Conservation (phyloP, 2,797 vertebrate genomes). For the Pogoniulus pusillus region DNA sequence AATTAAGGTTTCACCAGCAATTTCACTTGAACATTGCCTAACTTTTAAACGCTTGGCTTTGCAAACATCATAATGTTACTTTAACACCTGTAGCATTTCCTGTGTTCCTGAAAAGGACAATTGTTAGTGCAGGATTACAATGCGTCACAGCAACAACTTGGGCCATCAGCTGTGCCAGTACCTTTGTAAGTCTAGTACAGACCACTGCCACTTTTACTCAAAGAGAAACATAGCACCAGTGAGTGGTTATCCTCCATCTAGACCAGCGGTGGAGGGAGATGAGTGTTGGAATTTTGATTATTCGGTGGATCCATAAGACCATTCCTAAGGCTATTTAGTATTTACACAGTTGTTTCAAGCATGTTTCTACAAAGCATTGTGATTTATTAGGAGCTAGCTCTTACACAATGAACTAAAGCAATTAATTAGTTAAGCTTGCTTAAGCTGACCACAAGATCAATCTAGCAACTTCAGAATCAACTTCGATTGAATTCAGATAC, state of each 20-base stretch:
- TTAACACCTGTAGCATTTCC: background rate
- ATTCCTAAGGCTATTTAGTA: slow-evolving; percentile 53
- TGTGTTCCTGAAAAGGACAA: background rate
- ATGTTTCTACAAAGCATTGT: slow-evolving; percentile 12
- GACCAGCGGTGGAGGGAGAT: background rate
- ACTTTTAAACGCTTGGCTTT: background rate
- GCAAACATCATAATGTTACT: background rate
- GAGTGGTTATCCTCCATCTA: background rate
- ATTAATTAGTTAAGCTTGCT: slow-evolving; percentile 61
- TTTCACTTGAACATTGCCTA: background rate
- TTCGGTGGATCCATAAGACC: slow-evolving; percentile 2
- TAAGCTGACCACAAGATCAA: slow-evolving; percentile 15
- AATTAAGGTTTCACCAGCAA: background rate
- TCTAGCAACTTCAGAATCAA: slow-evolving; percentile 30
- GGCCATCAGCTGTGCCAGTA: background rate
- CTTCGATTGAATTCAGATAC: background rate
- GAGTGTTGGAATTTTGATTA: slow-evolving; percentile 41
- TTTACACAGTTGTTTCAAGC: slow-evolving; percentile 51
- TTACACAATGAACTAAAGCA: slow-evolving; percentile 40
- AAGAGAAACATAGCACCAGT: background rate
- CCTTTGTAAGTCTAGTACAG: background rate
- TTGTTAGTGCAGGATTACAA: rapidly evolving
- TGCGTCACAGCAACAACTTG: background rate
- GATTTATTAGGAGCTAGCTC: slow-evolving; percentile 49
- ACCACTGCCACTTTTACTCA: background rate